phyloP scores from a whole-genome alignment of 2,888 invertebrate genomes.

The Spilosoma lubricipeda region DNA sequence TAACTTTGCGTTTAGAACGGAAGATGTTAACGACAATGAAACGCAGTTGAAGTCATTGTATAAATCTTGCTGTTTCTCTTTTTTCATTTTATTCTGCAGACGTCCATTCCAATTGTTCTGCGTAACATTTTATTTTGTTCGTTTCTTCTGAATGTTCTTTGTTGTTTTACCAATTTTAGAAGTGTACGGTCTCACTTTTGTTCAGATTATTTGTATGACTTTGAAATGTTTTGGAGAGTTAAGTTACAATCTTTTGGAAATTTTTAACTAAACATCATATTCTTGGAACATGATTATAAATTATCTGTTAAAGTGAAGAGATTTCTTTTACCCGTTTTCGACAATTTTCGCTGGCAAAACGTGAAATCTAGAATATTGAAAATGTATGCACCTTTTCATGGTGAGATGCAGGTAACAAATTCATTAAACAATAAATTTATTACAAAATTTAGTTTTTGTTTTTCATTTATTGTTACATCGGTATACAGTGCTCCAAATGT shows the following conservation, averaged over 20 bases:
- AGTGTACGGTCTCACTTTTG: background rate
- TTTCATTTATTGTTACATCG: no score
- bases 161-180: conserved; percentile 23
- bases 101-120: conserved; percentile 37
- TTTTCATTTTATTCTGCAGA: conserved; percentile 42
- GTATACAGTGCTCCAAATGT: no score
- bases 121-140: conserved; percentile 36
- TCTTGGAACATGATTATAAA: background rate
- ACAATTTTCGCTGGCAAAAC: background rate
- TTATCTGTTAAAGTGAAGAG: background rate
- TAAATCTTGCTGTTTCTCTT: conserved; percentile 49
- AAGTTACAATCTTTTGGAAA: background rate
- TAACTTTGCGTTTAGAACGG: conserved; percentile 61
- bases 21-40: conserved; percentile 63
- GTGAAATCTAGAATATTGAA: background rate
- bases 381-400: background rate
- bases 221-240: conserved; percentile 9
- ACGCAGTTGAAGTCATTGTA: conserved; percentile 56
- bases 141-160: conserved; percentile 37
- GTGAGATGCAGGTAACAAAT: background rate
- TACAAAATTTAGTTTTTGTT: no score
- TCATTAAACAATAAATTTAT: background rate
- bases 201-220: background rate
- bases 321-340: background rate
- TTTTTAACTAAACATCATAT: background rate